Base-by-base conservation (phyloP, 2,113 vertebrate genomes). In the Pollimyrus isidori region DNA sequence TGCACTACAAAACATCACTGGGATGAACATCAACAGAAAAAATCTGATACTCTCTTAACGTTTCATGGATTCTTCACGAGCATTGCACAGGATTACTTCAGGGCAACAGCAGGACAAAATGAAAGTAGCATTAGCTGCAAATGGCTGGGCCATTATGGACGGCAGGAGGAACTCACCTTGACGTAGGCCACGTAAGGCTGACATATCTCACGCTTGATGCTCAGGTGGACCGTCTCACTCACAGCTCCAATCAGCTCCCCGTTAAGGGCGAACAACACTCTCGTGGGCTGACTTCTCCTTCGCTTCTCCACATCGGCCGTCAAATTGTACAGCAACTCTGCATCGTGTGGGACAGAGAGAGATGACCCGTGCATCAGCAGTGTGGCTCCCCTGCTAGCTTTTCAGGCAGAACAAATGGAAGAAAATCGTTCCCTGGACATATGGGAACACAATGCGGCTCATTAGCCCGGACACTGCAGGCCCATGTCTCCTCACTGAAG, bases 271-370 rank as follows among this genome's bases (percentile, higher is more conserved):
- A 99, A 97, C 92, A 97, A 98, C 91, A 98, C 95, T 89, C 98
- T 93, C 49, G 96, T 95, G 3, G 96, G 94, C 90, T 97, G 96
- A 90, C 94, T 95, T 92, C 96, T 98, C 92, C 97, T 96, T 90
- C 97, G 96, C 92, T 98, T 99, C 82, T 95, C 95, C 92, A 96
- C 96, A 91, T 99, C 98, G 48, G 98, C 97, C 0, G 97, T 98
- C 93, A 99, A 93, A 93, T 98, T 95, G 62, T 98, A 99, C 92
- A 96, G 95, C 95, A 99, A 90, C 89, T 95, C 98, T 99, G 95
- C 62, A 90, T 52, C 90, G 80, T 69, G 56, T 89, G 56, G 91
- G 85, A 90, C 84, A 92, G 26, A 90, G 42, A 87, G 82, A 23
- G 82, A 23, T 7, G 45, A 84, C 17, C 80, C 7, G 11, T 42